These are phyloP conservation scores for Mythimna ferrago DNA, from an alignment of 2,888 invertebrate species.

Conservation along the genomic window DNA sequence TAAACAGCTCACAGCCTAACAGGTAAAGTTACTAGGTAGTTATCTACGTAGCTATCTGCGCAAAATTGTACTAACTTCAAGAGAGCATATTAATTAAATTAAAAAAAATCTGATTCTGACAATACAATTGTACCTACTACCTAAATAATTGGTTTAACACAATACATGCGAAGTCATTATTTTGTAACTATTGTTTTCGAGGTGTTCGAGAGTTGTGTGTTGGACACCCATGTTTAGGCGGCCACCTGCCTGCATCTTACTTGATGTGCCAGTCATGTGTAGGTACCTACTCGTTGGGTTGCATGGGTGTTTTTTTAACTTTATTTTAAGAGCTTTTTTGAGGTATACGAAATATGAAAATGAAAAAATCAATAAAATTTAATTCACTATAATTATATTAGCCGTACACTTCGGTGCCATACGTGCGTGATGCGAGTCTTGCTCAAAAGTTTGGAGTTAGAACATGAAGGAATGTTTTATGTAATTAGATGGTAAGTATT, in stretches of 20 bases:
- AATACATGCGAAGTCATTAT: background rate
- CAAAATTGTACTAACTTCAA: no score
- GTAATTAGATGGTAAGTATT: background rate
- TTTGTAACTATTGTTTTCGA: background rate
- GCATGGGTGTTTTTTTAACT: background rate
- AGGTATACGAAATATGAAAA: no score
- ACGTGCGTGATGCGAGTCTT: background rate
- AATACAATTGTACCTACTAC: no score
- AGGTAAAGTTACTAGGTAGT: background rate
- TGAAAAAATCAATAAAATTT: no score
- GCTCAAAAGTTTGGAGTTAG: background rate
- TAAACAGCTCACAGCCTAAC: background rate
- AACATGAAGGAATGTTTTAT: background rate
- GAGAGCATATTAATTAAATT: no score
- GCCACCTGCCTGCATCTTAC: background rate
- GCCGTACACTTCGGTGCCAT: no score
- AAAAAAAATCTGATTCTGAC: no score
- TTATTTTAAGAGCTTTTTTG: no score
- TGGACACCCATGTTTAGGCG: background rate
- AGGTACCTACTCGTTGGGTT: background rate
- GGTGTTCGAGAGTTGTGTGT: background rate
- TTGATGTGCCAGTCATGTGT: background rate
- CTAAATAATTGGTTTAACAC: background rate
- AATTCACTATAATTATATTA: no score
- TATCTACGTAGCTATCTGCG: background rate